These are phyloP conservation scores for Chaenogobius annularis DNA, from an alignment of 2,113 vertebrate species.

Conservation along the genomic window DNA sequence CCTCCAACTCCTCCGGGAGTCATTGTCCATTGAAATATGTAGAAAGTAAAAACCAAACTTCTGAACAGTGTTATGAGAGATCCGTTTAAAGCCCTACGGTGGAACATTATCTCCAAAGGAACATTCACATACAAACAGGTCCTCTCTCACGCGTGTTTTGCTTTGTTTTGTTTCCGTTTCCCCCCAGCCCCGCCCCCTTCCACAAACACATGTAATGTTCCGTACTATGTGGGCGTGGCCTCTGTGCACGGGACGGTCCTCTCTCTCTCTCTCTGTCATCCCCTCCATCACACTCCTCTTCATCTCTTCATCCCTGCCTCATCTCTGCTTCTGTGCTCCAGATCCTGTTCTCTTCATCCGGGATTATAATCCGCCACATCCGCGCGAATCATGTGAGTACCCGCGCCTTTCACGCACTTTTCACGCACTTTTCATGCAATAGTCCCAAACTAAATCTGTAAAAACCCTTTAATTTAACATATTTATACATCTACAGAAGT, in stretches of 20 bases:
- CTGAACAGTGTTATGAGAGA: no score
- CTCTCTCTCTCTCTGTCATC: slow-evolving; percentile 5
- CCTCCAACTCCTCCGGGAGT: no score
- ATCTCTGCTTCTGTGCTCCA: neutral
- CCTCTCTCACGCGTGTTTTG: no score
- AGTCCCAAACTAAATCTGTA: neutral
- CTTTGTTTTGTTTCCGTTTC: no score
- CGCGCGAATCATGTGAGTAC: slow-evolving; percentile 66
- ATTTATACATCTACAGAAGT: no score
- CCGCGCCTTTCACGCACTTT: neutral
- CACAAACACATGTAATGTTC: no score
- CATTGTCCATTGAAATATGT: no score
- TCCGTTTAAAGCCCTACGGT: no score
- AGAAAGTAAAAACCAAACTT: no score
- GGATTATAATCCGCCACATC: slow-evolving; percentile 51
- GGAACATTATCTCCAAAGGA: no score
- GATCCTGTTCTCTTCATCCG: slow-evolving; percentile 1
- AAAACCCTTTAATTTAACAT: neutral
- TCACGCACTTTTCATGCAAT: neutral
- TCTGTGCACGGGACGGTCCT: neutral
- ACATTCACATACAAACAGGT: no score
- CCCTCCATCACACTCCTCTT: neutral
- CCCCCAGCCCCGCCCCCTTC: no score
- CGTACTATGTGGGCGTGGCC: neutral
- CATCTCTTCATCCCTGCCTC: slow-evolving; percentile 9